phyloP scores from a whole-genome alignment of 2,888 invertebrate genomes.

The Elysia crispata region DNA sequence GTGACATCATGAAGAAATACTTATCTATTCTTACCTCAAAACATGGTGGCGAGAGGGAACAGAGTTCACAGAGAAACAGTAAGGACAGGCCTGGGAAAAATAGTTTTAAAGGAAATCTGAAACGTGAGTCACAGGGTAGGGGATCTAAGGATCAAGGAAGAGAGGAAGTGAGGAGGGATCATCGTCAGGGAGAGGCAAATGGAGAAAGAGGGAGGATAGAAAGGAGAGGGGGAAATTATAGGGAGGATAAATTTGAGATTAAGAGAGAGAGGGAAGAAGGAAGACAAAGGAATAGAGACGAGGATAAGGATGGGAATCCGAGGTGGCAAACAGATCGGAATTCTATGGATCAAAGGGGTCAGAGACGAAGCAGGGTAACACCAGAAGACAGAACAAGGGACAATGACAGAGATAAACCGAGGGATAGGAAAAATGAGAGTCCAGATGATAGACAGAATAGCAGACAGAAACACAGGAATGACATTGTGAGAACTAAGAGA shows the following conservation, averaged over 20 bases:
- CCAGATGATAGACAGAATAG: not conserved
- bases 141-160: not conserved
- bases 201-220: conserved; percentile 20
- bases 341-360: conserved; percentile 12
- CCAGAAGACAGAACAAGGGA: not conserved
- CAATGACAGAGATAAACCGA: not conserved
- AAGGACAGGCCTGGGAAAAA: too few relatives aligned
- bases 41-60: conserved; percentile 48
- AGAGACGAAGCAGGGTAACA: not conserved
- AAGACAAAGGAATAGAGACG: not conserved
- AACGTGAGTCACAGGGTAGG: not conserved
- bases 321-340: conserved; percentile 14
- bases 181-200: not conserved
- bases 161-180: not conserved
- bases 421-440: conserved; percentile 22
- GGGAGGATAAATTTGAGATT: not conserved
- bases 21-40: conserved; percentile 70
- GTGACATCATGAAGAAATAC: conserved; percentile 71
- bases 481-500: not conserved
- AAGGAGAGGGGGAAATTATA: conserved; percentile 1
- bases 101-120: too few relatives aligned
- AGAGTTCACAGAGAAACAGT: not conserved
- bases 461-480: not conserved
- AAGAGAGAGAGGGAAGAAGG: conserved; percentile 31
- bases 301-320: not conserved